Conservation (phyloP, 1,140 invertebrate genomes). For the Bombus impatiens region DNA sequence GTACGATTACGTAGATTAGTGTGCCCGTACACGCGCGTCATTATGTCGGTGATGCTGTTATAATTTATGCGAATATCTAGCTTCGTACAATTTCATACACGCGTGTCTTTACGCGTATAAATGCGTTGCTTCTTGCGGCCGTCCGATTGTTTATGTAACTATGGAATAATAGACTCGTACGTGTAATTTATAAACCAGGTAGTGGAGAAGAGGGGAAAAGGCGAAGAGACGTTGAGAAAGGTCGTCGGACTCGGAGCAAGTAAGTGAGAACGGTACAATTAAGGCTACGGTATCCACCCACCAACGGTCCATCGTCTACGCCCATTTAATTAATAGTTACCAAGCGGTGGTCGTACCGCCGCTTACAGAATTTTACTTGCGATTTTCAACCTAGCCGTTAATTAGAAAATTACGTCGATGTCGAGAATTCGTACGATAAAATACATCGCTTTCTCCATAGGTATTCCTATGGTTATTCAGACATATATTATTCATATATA, state of each 20-base stretch:
- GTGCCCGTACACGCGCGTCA: background rate
- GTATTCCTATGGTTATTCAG: too few species aligned
- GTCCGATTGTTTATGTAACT: constrained; percentile 12
- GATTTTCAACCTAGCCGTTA: constrained; percentile 41
- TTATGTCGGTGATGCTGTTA: background rate
- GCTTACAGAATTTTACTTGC: constrained; percentile 58
- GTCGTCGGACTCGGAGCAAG: background rate
- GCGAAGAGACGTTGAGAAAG: background rate
- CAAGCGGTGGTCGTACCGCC: constrained; percentile 58
- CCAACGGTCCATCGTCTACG: constrained; percentile 52
- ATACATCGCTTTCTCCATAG: too few species aligned
- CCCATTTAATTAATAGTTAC: constrained; percentile 74
- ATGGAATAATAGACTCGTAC: background rate
- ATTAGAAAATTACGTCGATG: constrained; percentile 36
- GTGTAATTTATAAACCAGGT: constrained; percentile 11
- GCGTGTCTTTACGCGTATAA: background rate
- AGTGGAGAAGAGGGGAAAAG: background rate
- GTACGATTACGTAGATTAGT: background rate
- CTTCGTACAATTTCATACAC: constrained; percentile 16
- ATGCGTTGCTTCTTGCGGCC: background rate
- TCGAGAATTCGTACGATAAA: too few species aligned
- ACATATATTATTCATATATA: too few species aligned
- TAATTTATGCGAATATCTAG: constrained; percentile 5
- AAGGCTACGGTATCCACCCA: constrained; percentile 46
- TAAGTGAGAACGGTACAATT: constrained; percentile 56